Evolutionary conservation across 2,888 invertebrate species (phyloP).

Genomic region (Pristionchus japonicus): DNA sequence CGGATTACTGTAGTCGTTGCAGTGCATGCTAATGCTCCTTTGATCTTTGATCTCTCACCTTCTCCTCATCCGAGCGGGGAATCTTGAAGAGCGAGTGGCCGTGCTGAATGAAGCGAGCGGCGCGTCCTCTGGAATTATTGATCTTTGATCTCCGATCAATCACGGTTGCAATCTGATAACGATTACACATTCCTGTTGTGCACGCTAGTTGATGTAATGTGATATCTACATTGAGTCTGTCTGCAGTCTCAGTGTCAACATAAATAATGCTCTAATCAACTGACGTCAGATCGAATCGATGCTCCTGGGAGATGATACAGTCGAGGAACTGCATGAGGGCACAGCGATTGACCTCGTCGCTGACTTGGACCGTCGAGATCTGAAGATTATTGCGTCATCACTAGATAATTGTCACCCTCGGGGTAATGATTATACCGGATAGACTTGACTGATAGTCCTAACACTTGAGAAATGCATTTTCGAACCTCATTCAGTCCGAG

Average conservation of each 20-base stretch:
- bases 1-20: no score
- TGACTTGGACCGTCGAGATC: neutral
- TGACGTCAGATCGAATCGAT: constrained; percentile 11
- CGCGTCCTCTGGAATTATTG: neutral
- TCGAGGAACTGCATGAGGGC: constrained; percentile 25
- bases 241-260: no score
- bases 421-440: no score
- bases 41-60: neutral
- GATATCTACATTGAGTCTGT: no score
- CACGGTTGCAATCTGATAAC: no score
- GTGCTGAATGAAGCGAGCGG: constrained; percentile 6
- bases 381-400: no score
- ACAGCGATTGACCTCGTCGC: neutral
- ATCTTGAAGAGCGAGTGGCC: neutral
- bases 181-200: no score
- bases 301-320: neutral
- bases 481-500: neutral
- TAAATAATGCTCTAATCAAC: no score
- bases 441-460: no score
- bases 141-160: neutral
- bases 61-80: neutral
- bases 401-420: no score
- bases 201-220: no score
- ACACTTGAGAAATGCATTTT: no score
- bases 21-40: neutral